phyloP scores from a whole-genome alignment of 2,113 vertebrate species.

The Sminthopsis crassicaudata region DNA sequence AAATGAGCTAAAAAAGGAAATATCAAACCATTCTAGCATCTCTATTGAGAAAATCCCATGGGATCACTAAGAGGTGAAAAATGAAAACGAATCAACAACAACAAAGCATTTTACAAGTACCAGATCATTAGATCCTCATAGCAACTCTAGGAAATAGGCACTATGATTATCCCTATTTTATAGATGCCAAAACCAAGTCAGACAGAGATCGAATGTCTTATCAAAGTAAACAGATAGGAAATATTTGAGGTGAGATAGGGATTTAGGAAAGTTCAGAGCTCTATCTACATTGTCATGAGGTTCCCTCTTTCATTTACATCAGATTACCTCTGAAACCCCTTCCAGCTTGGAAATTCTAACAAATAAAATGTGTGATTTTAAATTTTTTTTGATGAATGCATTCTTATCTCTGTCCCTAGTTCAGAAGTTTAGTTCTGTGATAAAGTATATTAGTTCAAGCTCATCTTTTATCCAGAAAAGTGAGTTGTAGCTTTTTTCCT shows the following conservation, averaged over 20 bases:
- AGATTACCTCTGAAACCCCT: background rate
- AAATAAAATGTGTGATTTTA: background rate
- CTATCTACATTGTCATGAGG: background rate
- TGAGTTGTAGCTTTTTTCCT: constrained; percentile 18
- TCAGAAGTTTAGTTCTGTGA: background rate
- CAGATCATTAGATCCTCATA: background rate
- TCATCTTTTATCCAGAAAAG: constrained; percentile 1
- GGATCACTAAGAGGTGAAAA: background rate
- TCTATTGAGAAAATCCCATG: background rate
- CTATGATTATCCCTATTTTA: background rate
- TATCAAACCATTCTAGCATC: background rate
- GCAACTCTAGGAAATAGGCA: background rate
- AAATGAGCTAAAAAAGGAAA: background rate
- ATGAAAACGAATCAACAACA: background rate
- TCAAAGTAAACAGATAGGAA: background rate
- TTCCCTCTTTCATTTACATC: background rate
- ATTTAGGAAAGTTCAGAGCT: background rate
- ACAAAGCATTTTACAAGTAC: background rate
- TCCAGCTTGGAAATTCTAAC: background rate
- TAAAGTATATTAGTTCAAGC: constrained; percentile 45
- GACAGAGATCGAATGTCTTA: background rate
- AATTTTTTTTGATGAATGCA: constrained; percentile 14
- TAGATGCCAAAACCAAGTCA: background rate
- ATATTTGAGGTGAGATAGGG: background rate
- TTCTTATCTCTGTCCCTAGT: background rate